These are phyloP conservation scores for Littorina saxatilis DNA, from an alignment of 1,140 invertebrate genomes.

Conservation along the genomic window DNA sequence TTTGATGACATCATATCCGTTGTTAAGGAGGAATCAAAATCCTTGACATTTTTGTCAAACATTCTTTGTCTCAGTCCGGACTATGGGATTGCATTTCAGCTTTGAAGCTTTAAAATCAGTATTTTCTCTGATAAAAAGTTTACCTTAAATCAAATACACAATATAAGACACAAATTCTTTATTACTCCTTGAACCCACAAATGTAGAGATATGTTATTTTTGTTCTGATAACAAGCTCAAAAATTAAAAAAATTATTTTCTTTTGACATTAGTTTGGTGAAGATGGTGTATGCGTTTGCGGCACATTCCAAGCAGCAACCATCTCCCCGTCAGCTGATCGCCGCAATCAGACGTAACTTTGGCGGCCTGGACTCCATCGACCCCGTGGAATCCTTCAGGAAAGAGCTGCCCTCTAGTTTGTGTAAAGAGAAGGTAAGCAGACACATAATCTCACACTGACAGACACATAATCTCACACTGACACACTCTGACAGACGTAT, in stretches of 20 bases:
- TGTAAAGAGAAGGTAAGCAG: constrained; percentile 13
- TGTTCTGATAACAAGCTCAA: neutral
- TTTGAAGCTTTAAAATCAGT: too few relatives aligned
- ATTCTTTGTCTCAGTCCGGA: too few relatives aligned
- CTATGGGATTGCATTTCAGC: neutral
- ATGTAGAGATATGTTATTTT: too few relatives aligned
- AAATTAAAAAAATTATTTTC: too few relatives aligned
- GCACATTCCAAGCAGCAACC: constrained; percentile 43
- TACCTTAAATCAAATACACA: too few relatives aligned
- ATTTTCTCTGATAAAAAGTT: too few relatives aligned
- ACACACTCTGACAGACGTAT: neutral
- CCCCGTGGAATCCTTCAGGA: constrained; percentile 58
- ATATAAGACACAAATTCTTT: too few relatives aligned
- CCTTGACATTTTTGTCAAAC: too few relatives aligned
- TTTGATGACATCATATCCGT: too few relatives aligned
- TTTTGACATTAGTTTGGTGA: constrained; percentile 69
- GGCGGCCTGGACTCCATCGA: constrained; percentile 62
- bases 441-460: neutral
- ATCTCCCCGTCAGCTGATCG: constrained; percentile 59
- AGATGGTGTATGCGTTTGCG: constrained; percentile 66
- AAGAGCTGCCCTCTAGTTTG: neutral
- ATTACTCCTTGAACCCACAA: too few relatives aligned
- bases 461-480: neutral
- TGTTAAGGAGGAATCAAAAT: too few relatives aligned
- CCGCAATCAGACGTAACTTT: constrained; percentile 68